Percentiles rank a stretch among this genome's conserved stretches.
Evolutionary conservation across 1,140 invertebrate species (phyloP).

Genomic region (Phortica variegata): DNA sequence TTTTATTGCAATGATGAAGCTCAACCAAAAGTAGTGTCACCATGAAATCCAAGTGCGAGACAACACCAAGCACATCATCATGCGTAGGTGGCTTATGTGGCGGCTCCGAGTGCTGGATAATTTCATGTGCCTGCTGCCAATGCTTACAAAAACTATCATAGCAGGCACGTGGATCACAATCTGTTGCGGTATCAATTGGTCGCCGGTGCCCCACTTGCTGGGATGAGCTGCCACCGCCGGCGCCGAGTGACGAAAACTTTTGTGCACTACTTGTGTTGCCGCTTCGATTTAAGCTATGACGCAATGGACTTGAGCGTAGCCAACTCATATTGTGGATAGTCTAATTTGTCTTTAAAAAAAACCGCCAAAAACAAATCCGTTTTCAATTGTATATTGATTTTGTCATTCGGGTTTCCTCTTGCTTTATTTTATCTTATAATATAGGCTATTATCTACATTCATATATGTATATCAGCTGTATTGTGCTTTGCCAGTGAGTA

Average conservation of each 20-base stretch:
- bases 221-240: conserved; percentile 10
- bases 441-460: no score
- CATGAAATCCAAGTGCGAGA: conserved; percentile 92
- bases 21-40: conserved; percentile 85
- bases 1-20: conserved; percentile 59
- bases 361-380: no score
- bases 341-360: no score
- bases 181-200: conserved; percentile 57
- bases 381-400: no score
- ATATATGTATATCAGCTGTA: no score
- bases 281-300: conserved; percentile 61
- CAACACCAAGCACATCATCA: conserved; percentile 86
- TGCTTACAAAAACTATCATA: conserved; percentile 92
- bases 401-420: no score
- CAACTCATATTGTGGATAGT: conserved; percentile 64
- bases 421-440: no score
- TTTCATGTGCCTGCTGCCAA: conserved; percentile 87
- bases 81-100: conserved; percentile 61
- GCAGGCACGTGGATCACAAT: conserved; percentile 76
- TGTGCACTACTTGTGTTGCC: conserved; percentile 36
- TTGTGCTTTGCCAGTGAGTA: no score
- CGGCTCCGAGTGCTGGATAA: conserved; percentile 70
- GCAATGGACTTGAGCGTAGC: conserved; percentile 64
- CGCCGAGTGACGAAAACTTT: conserved; percentile 13
- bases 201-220: conserved; percentile 29